Evolutionary conservation across 2,113 vertebrate genomes (phyloP).

Genomic region (Sturnira hondurensis): DNA sequence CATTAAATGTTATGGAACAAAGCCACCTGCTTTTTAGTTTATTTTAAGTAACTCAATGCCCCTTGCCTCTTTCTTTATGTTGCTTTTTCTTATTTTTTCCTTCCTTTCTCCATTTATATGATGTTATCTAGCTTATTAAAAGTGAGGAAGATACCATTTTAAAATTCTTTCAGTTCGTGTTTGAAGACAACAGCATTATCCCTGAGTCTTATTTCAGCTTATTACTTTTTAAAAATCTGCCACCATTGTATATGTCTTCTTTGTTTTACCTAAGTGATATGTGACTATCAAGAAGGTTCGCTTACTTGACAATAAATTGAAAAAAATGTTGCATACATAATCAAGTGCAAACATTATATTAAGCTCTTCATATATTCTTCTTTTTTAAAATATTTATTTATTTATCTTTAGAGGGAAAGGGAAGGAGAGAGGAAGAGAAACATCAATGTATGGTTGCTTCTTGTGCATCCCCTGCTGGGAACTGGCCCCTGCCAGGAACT

Average conservation of each 20-base stretch:
- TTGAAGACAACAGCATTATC: not conserved
- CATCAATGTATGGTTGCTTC: too few relatives aligned
- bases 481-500: too few relatives aligned
- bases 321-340: not conserved
- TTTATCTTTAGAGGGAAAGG: too few relatives aligned
- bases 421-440: too few relatives aligned
- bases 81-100: not conserved
- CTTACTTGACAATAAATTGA: not conserved
- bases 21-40: not conserved
- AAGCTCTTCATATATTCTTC: not conserved
- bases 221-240: not conserved
- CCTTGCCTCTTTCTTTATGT: not conserved
- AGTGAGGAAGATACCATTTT: not conserved
- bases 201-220: not conserved
- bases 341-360: not conserved
- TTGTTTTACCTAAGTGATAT: not conserved
- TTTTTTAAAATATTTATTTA: too few relatives aligned
- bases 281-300: not conserved
- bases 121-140: not conserved
- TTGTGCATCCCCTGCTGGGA: too few relatives aligned
- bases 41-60: not conserved
- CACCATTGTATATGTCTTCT: not conserved
- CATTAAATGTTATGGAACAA: not conserved
- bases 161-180: not conserved
- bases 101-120: not conserved